Evolutionary conservation across 92 coral and sea anemone species (phyloP).

Genomic region (Palythoa grandis): DNA sequence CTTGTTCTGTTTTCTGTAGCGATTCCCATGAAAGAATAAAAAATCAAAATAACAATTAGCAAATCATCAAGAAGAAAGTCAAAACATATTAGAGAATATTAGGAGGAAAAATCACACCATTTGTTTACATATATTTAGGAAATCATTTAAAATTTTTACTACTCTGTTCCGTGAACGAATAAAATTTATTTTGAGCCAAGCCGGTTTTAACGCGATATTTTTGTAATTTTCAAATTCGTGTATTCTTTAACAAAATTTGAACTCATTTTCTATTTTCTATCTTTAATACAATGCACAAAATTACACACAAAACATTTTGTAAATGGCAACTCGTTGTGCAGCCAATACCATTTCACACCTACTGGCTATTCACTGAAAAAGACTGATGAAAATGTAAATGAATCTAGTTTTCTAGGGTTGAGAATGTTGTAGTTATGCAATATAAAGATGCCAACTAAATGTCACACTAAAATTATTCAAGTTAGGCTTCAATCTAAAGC

Average conservation of each 20-base stretch:
- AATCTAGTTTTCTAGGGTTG: not conserved
- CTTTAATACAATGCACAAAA: not conserved
- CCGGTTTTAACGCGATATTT: too few relatives aligned
- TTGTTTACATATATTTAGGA: conserved; percentile 14
- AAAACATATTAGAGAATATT: not conserved
- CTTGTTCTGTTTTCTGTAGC: conserved; percentile 28
- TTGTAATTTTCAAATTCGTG: too few relatives aligned
- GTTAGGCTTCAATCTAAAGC: not conserved
- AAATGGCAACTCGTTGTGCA: not conserved
- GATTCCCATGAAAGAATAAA: not conserved
- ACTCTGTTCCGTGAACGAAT: not conserved
- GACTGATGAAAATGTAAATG: not conserved
- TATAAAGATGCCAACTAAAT: not conserved
- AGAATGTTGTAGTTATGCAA: not conserved
- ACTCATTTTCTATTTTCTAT: not conserved
- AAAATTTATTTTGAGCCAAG: not conserved
- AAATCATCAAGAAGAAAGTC: conserved; percentile 1
- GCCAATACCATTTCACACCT: not conserved
- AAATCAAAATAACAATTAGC: conserved; percentile 24
- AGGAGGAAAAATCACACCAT: not conserved
- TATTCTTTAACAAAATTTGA: too few relatives aligned
- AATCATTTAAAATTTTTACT: not conserved
- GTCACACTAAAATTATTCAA: not conserved
- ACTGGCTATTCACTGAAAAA: not conserved
- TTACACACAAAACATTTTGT: too few relatives aligned